Conservation (phyloP, 2,888 invertebrate species). For the Herminia tarsipennalis region DNA sequence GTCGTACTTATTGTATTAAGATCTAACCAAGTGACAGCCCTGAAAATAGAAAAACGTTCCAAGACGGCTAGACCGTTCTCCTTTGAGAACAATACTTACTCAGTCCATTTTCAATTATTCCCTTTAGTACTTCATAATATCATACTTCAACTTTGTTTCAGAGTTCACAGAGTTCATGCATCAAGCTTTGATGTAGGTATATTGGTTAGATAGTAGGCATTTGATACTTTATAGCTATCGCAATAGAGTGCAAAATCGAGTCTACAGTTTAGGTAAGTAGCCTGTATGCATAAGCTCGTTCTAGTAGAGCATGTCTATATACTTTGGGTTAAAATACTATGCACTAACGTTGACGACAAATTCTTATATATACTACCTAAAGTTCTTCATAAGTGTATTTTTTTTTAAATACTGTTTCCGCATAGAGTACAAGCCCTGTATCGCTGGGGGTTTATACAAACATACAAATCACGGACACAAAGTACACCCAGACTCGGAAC, state of each 20-base stretch:
- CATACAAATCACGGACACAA: too few relatives aligned
- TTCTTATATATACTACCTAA: too few relatives aligned
- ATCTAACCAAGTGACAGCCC: not conserved
- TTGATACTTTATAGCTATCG: not conserved
- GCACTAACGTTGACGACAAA: too few relatives aligned
- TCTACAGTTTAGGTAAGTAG: not conserved
- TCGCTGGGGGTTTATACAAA: too few relatives aligned
- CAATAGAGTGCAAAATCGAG: not conserved
- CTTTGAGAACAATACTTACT: not conserved
- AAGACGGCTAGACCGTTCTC: not conserved
- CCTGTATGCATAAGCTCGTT: not conserved
- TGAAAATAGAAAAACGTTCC: not conserved
- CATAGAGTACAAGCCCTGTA: too few relatives aligned
- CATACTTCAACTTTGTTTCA: constrained; percentile 10
- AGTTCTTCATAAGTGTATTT: too few relatives aligned
- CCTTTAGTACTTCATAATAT: constrained; percentile 17
- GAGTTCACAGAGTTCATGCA: constrained; percentile 16
- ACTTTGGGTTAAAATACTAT: too few relatives aligned
- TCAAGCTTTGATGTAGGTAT: constrained; percentile 1
- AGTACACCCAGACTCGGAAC: too few relatives aligned
- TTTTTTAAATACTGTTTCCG: too few relatives aligned
- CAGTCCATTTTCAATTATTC: constrained; percentile 24
- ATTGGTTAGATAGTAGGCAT: not conserved
- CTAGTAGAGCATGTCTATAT: not conserved
- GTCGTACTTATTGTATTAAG: too few relatives aligned